Conservation (phyloP, 2,797 vertebrate genomes). For the Tadarida brasiliensis region DNA sequence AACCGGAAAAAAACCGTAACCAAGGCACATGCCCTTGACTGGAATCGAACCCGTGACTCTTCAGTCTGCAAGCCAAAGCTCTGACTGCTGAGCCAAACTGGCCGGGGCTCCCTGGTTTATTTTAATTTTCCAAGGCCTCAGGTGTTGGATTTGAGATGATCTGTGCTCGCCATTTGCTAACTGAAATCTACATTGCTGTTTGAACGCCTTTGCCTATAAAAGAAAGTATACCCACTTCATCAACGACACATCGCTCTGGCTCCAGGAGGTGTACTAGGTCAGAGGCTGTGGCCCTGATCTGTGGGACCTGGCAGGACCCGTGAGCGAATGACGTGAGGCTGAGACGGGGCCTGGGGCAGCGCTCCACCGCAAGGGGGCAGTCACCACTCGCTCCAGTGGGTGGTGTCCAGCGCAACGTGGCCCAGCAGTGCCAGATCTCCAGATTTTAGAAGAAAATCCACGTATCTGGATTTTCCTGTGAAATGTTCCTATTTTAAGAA, state of each 20-base stretch:
- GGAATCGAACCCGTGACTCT: too few species aligned
- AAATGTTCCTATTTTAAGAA: not conserved
- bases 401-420: not conserved
- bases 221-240: not conserved
- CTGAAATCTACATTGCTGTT: not conserved
- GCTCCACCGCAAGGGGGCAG: not conserved
- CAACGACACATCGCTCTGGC: not conserved
- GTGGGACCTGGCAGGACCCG: not conserved
- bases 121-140: not conserved
- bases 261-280: not conserved
- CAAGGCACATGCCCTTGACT: too few species aligned
- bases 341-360: not conserved
- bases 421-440: not conserved
- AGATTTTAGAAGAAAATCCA: not conserved
- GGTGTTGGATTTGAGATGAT: not conserved
- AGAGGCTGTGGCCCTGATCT: not conserved
- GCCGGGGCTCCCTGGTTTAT: not conserved
- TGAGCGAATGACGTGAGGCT: rapidly evolving
- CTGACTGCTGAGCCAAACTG: too few species aligned
- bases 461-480: not conserved
- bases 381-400: not conserved
- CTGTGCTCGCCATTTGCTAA: not conserved
- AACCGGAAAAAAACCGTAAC: too few species aligned
- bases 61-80: too few species aligned
- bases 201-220: not conserved